Percentiles rank a stretch among this genome's conserved stretches.
These are phyloP conservation scores for Craterocephalus amniculus DNA, from an alignment of 2,797 vertebrate genomes.

Conservation along the genomic window DNA sequence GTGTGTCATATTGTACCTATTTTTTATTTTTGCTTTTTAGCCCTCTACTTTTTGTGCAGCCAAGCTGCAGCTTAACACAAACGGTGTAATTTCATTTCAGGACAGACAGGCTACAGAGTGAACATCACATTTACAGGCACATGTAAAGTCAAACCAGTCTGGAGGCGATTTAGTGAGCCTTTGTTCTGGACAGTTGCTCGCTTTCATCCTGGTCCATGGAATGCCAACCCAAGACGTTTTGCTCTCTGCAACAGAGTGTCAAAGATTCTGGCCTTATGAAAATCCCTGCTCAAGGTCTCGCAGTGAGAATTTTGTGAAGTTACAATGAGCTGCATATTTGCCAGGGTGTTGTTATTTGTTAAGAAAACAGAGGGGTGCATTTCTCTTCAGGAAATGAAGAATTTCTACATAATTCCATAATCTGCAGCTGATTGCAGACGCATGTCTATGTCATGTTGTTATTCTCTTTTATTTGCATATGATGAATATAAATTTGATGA, in stretches of 20 bases:
- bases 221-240: conserved; percentile 64
- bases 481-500: neutral
- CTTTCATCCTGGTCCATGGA: conserved; percentile 65
- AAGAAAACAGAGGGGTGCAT: neutral
- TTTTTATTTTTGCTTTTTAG: neutral
- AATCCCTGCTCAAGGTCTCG: conserved; percentile 28
- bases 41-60: neutral
- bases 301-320: conserved; percentile 13
- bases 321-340: conserved; percentile 32
- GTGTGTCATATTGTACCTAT: conserved; percentile 8
- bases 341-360: conserved; percentile 28
- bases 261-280: conserved; percentile 50
- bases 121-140: conserved; percentile 60
- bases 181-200: conserved; percentile 56
- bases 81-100: conserved; percentile 29
- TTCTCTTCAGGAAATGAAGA: neutral
- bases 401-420: too few species aligned
- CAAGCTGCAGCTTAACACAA: conserved; percentile 26
- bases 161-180: conserved; percentile 40
- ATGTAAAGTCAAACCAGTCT: conserved; percentile 53
- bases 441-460: neutral
- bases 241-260: conserved; percentile 56
- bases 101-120: conserved; percentile 16
- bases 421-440: neutral
- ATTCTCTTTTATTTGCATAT: neutral